Conservation (phyloP, 2,797 vertebrate genomes). For the Monodelphis domestica region DNA sequence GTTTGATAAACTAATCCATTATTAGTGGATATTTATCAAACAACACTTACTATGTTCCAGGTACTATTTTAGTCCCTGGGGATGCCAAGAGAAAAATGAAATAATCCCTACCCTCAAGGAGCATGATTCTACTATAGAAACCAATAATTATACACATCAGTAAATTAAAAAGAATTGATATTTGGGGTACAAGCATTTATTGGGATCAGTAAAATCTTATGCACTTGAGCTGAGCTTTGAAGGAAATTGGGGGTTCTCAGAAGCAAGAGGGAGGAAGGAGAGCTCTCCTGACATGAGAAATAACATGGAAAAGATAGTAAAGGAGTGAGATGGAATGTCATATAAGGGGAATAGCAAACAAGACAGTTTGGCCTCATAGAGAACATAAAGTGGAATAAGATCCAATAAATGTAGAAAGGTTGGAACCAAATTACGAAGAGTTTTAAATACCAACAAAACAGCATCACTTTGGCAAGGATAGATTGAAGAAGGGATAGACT, state of each 20-base stretch:
- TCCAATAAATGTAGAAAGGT: not conserved
- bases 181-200: not conserved
- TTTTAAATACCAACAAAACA: not conserved
- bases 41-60: not conserved
- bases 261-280: not conserved
- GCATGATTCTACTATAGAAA: not conserved
- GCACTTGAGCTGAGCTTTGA: not conserved
- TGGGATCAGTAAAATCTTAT: not conserved
- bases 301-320: not conserved
- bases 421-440: not conserved
- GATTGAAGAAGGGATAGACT: not conserved
- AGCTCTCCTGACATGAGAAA: not conserved
- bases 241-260: not conserved
- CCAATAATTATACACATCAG: not conserved
- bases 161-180: not conserved
- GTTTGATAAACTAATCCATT: not conserved
- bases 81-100: not conserved
- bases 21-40: no score
- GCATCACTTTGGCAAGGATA: not conserved
- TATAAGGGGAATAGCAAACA: not conserved
- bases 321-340: not conserved
- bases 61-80: not conserved
- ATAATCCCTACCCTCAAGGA: not conserved
- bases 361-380: not conserved
- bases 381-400: not conserved